A percentile compares a stretch with the other conserved stretches of the same genome.
These are phyloP conservation scores for Globicephala melas DNA, from an alignment of 2,113 vertebrate genomes.

Conservation along the genomic window DNA sequence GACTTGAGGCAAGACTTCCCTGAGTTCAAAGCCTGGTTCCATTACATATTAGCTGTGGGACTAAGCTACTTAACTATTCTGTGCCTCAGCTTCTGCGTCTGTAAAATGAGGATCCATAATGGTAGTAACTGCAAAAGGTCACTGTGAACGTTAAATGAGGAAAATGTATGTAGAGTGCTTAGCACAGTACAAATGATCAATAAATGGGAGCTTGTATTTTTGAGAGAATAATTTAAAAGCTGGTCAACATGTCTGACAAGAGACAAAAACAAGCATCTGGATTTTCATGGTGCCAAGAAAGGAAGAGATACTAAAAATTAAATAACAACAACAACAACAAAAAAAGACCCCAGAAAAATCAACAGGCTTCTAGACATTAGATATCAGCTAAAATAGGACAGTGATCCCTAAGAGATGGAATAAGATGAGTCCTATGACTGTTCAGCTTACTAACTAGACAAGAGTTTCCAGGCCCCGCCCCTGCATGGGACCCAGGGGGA, in stretches of 20 bases:
- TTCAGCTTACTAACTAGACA: neutral
- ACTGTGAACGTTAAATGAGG: neutral
- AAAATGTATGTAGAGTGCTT: neutral
- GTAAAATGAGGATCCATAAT: neutral
- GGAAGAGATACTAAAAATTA: neutral
- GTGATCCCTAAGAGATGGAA: neutral
- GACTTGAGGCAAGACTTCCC: neutral
- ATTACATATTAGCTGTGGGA: neutral
- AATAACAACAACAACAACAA: neutral
- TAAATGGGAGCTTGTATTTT: neutral
- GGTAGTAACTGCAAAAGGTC: neutral
- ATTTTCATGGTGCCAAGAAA: neutral
- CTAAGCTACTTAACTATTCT: neutral
- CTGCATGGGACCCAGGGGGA: neutral
- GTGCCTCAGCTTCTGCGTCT: neutral
- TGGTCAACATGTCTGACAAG: neutral
- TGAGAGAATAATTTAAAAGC: neutral
- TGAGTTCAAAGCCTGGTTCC: neutral
- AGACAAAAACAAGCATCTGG: neutral
- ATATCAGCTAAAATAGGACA: neutral
- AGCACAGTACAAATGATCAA: neutral
- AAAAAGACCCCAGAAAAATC: neutral
- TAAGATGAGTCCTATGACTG: neutral
- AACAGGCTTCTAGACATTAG: neutral
- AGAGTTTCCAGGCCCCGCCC: neutral